Percentiles rank a stretch among this genome's conserved stretches.
phyloP scores from a whole-genome alignment of 2,797 vertebrate species.

The Gephyroberyx darwinii region DNA sequence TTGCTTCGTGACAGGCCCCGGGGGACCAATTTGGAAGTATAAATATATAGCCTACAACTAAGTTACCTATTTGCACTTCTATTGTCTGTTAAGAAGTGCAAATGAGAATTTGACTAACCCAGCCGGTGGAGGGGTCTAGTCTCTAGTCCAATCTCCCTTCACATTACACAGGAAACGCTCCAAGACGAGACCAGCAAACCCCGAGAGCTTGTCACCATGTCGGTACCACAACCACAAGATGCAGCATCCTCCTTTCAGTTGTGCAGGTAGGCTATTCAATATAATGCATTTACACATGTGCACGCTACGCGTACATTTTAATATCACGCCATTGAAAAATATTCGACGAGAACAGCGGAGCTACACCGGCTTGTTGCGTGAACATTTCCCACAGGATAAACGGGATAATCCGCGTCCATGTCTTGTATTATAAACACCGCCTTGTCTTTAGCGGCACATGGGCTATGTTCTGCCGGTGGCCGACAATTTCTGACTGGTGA shows the following conservation, averaged over 20 bases:
- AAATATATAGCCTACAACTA: no score
- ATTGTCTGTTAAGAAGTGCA: no score
- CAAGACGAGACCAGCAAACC: slow-evolving; percentile 51
- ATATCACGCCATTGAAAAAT: background rate
- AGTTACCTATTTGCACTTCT: background rate
- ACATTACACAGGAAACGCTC: slow-evolving; percentile 47
- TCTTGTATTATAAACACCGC: background rate
- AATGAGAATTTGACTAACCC: slow-evolving; percentile 3
- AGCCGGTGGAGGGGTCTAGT: background rate
- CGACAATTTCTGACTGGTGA: accelerated
- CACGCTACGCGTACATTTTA: background rate
- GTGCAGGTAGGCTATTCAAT: slow-evolving; percentile 84
- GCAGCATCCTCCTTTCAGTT: slow-evolving; percentile 83
- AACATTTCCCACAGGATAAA: background rate
- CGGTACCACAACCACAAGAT: slow-evolving; percentile 52
- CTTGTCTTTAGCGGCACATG: background rate
- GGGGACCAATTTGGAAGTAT: no score
- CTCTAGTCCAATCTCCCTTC: background rate
- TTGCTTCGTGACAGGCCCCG: no score
- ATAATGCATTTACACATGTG: background rate
- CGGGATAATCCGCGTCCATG: slow-evolving; percentile 40
- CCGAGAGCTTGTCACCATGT: slow-evolving; percentile 68
- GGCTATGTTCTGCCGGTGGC: background rate
- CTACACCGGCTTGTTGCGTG: slow-evolving; percentile 15
- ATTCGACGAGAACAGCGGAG: slow-evolving; percentile 8